A percentile compares a stretch with the other conserved stretches of the same genome.
phyloP scores from a whole-genome alignment of 2,888 invertebrate genomes.

The Caenorhabditis sp. region DNA sequence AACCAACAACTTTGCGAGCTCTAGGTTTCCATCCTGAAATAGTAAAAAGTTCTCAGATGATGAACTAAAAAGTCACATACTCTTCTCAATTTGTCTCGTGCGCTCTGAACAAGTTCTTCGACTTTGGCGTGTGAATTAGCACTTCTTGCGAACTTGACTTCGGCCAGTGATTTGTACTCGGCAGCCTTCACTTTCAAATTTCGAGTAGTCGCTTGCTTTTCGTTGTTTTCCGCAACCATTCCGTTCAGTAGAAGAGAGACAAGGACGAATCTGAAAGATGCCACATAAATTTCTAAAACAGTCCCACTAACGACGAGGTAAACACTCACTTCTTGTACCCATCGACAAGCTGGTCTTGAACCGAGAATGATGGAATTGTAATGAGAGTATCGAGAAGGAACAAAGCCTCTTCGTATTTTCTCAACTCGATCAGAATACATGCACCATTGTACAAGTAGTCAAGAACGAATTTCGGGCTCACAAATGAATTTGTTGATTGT shows the following conservation, averaged over 20 bases:
- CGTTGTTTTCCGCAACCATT: constrained; percentile 2
- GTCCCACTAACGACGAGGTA: background rate
- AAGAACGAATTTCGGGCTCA: constrained; percentile 63
- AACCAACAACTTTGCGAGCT: constrained; percentile 55
- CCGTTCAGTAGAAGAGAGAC: constrained; percentile 59
- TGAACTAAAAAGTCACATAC: background rate
- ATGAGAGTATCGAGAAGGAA: constrained; percentile 54
- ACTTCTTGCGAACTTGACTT: constrained; percentile 43
- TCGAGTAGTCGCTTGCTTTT: constrained; percentile 14
- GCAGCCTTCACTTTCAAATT: constrained; percentile 15
- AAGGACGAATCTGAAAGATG: constrained; percentile 45
- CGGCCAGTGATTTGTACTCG: constrained; percentile 34
- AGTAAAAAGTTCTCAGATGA: background rate
- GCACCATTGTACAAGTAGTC: constrained; percentile 70
- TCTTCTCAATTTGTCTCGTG: constrained; percentile 38
- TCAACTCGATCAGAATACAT: constrained; percentile 61
- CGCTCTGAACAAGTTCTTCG: constrained; percentile 16
- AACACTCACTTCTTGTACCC: constrained; percentile 67
- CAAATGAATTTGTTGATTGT: background rate
- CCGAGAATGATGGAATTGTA: constrained; percentile 39
- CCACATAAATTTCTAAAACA: too few relatives aligned
- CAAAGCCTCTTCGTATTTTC: constrained; percentile 55
- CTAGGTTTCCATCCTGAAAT: constrained; percentile 64
- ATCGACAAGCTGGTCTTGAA: constrained; percentile 58
- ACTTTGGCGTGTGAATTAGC: constrained; percentile 35